These are phyloP conservation scores for Melieria picta DNA, from an alignment of 2,888 invertebrate species.

Conservation along the genomic window DNA sequence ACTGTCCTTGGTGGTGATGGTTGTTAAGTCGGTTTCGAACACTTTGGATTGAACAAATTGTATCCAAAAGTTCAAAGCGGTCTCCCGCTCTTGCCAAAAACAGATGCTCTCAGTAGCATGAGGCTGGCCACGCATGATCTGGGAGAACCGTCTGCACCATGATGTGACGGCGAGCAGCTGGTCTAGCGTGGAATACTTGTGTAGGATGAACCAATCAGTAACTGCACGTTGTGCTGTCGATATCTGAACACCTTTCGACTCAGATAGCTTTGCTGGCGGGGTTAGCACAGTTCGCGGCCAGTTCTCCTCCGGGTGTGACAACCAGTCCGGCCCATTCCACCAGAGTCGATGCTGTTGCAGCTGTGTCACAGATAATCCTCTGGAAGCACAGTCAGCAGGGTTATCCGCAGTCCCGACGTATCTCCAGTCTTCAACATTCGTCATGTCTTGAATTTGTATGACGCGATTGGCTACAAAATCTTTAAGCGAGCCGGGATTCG, in stretches of 20 bases:
- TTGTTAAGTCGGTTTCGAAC: too few species aligned
- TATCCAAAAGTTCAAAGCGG: constrained; percentile 22
- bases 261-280: not conserved
- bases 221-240: not conserved
- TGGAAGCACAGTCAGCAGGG: constrained; percentile 9
- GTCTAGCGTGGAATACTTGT: constrained; percentile 11
- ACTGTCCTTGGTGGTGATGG: too few species aligned
- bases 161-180: constrained; percentile 18
- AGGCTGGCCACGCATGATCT: not conserved
- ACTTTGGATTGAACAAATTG: constrained; percentile 20
- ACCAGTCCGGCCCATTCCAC: too few species aligned
- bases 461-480: constrained; percentile 12
- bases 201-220: constrained; percentile 4
- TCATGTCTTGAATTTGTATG: constrained; percentile 2
- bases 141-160: constrained; percentile 18
- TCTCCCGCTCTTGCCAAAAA: constrained; percentile 13
- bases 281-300: not conserved
- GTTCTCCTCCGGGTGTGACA: too few species aligned
- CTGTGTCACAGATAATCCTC: not conserved
- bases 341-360: not conserved
- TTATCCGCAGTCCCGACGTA: constrained; percentile 12
- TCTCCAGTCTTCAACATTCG: not conserved
- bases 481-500: constrained; percentile 7
- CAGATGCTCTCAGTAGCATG: not conserved
- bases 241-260: not conserved